Base-by-base conservation (phyloP, 2,113 vertebrate species). In the Athene cunicularia region DNA sequence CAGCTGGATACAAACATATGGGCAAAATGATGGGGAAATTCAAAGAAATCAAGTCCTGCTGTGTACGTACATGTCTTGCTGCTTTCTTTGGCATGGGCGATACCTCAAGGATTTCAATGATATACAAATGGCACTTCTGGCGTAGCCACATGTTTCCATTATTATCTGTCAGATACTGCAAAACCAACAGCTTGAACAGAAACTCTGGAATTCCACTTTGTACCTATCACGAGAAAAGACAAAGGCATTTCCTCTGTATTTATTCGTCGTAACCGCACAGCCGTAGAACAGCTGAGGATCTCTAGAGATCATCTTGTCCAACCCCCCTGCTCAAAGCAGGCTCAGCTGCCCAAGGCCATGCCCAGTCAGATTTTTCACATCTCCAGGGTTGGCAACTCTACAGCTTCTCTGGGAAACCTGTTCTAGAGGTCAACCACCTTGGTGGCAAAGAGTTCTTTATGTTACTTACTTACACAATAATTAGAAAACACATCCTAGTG, bases 91-190 rank as follows among this genome's bases (percentile, higher is more conserved):
- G 86, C 27, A 41, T 93, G 24, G 94, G 80, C 21, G 93, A 87
- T 22, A 77, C 70, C 92, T 99, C 98, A 19, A 99, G 97, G 81
- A 99, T 98, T 55, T 99, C 99, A 43, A 99, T 92, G 56, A 99
- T 20, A 56, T 99, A 99, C 50, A 99, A 96, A 23, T 99, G 99
- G 41, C 95, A 95, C 8, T 97, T 98, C 91, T 98, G 98, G 82
- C 99, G 98, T 14, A 98, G 98, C 99, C 99, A 99, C 98, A 99
- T 98, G 33, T 98, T 98, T 86, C 99, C 99, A 37, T 98, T 98
- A 7, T 89, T 84, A 70, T 99, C 99, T 98, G 98, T 98, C 62
- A 99, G 97, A 91, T 99, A 99, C 70, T 98, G 99, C 43, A 99
- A 96, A 85, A 99, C 95, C 89, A 99, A 82, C 75, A 99, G 97